A percentile compares a stretch with the other conserved stretches of the same genome.
These are phyloP conservation scores for Scleropages formosus DNA, from an alignment of 2,797 vertebrate species.

Conservation along the genomic window DNA sequence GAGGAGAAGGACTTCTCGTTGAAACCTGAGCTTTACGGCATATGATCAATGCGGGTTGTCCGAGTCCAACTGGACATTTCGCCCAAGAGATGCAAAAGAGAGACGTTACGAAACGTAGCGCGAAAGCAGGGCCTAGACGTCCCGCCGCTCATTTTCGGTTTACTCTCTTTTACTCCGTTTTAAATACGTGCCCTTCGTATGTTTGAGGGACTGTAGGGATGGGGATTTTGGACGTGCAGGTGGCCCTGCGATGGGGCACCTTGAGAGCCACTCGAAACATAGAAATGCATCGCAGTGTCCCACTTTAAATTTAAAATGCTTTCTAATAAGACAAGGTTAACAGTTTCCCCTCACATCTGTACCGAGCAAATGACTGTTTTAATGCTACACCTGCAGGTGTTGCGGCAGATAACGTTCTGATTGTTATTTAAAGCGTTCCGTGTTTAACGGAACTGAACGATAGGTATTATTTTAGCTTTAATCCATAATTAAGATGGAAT, in stretches of 20 bases:
- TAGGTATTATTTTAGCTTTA: no score
- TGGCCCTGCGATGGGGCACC: no score
- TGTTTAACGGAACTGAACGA: background rate
- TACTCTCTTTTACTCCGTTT: background rate
- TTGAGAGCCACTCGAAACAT: background rate
- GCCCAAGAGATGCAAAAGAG: no score
- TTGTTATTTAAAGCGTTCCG: background rate
- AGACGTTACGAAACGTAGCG: background rate
- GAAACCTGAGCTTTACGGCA: constrained; percentile 55
- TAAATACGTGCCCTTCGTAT: background rate
- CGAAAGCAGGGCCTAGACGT: background rate
- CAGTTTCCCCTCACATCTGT: background rate
- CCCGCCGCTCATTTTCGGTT: background rate
- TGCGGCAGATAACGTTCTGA: background rate
- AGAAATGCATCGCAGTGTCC: background rate
- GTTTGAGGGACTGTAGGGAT: constrained; percentile 15
- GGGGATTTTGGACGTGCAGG: constrained; percentile 9
- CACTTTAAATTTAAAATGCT: background rate
- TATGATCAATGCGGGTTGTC: constrained; percentile 58
- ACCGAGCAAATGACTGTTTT: background rate
- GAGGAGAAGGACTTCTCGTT: constrained; percentile 60
- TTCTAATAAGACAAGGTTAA: background rate
- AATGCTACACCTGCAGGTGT: no score
- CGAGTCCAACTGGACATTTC: background rate
- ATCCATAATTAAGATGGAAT: no score